Evolutionary conservation across 2,797 vertebrate genomes (phyloP).

Genomic region (Cossypha caffra): DNA sequence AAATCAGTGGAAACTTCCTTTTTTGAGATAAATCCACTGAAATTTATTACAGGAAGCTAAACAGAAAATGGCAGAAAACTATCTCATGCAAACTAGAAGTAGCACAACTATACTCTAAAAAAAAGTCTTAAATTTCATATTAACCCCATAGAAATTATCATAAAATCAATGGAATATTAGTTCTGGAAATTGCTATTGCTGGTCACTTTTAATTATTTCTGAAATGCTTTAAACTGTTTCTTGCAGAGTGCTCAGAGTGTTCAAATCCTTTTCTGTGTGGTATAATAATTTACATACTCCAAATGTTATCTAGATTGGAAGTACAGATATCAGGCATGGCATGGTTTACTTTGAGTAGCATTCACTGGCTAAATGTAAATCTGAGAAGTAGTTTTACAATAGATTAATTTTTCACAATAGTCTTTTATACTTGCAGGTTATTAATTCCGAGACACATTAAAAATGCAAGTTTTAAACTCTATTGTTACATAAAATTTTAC

Average conservation of each 20-base stretch:
- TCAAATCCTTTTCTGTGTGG: neutral
- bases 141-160: neutral
- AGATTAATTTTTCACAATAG: rapidly evolving
- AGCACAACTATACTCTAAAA: neutral
- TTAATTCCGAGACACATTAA: neutral
- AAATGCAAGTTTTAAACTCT: neutral
- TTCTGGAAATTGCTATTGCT: neutral
- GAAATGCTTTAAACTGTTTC: neutral
- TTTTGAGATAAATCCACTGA: neutral
- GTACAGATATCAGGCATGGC: neutral
- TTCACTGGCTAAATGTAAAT: neutral
- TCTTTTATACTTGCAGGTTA: neutral
- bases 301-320: neutral
- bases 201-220: neutral
- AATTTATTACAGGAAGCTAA: neutral
- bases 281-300: neutral
- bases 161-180: neutral
- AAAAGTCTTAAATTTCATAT: neutral
- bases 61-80: neutral
- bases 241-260: neutral
- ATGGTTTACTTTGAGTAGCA: neutral
- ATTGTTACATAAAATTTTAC: neutral
- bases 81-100: neutral
- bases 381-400: neutral
- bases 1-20: neutral